Percentiles rank a stretch among this genome's conserved stretches.
These are phyloP conservation scores for Parnassius apollo DNA, from an alignment of 2,888 invertebrate genomes.

Conservation along the genomic window DNA sequence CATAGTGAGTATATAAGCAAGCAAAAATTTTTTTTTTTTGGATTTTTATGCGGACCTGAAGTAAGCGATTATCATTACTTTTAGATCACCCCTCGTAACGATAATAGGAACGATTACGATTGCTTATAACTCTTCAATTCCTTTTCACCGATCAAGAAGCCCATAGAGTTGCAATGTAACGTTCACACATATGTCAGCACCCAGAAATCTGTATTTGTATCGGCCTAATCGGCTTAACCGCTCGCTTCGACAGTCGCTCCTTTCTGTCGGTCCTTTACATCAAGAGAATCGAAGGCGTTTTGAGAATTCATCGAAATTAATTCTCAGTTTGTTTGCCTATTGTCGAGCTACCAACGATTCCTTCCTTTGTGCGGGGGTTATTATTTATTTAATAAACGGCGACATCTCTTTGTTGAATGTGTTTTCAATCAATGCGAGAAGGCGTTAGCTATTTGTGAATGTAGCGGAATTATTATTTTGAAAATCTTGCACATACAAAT, in stretches of 20 bases:
- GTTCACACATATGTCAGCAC: constrained; percentile 58
- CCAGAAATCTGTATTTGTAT: constrained; percentile 66
- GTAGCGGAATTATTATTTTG: constrained; percentile 34
- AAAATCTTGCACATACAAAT: constrained; percentile 32
- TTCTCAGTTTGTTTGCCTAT: constrained; percentile 76
- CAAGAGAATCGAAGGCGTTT: constrained; percentile 69
- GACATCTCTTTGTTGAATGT: constrained; percentile 61
- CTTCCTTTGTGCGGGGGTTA: constrained; percentile 60
- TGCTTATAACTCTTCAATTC: constrained; percentile 14
- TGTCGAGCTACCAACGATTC: constrained; percentile 67
- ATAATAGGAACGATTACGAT: constrained; percentile 4
- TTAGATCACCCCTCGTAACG: no score
- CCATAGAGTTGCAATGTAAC: constrained; percentile 52
- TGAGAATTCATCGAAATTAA: constrained; percentile 76
- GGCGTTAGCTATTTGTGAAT: constrained; percentile 47
- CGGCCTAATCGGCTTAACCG: constrained; percentile 75
- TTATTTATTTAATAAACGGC: constrained; percentile 78
- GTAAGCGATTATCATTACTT: no score
- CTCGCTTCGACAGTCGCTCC: constrained; percentile 51
- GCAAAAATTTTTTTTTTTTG: no score
- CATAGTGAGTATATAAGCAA: no score
- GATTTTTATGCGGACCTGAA: no score
- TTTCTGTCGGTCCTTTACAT: constrained; percentile 53
- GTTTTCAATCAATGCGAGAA: constrained; percentile 57
- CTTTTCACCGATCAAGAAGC: constrained; percentile 23